phyloP scores from a whole-genome alignment of 2,113 vertebrate species.

The Stictonetta naevosa region DNA sequence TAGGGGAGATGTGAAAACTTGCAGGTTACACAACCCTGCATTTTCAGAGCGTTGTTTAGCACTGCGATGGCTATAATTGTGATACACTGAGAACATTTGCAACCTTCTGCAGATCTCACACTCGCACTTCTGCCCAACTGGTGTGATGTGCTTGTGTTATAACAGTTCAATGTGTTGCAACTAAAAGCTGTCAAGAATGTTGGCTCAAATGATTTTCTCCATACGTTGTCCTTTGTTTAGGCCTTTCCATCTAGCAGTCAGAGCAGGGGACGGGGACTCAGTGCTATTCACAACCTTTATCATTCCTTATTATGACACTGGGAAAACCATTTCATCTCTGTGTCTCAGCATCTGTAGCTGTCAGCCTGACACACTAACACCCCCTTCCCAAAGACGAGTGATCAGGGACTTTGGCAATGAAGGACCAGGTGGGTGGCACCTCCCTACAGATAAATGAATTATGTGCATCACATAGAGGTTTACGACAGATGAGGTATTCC shows the following conservation, averaged over 20 bases:
- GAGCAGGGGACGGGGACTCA: background rate
- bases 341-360: background rate
- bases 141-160: conserved; percentile 32
- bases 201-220: background rate
- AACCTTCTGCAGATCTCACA: conserved; percentile 47
- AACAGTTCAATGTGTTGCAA: background rate
- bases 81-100: conserved; percentile 52
- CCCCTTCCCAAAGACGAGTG: rapidly evolving
- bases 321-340: background rate
- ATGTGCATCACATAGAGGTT: background rate
- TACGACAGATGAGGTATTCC: background rate
- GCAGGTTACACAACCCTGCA: background rate
- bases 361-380: background rate
- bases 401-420: background rate
- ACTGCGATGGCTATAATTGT: conserved; percentile 14
- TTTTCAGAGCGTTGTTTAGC: conserved; percentile 21
- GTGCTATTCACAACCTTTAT: background rate
- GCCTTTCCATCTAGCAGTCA: background rate
- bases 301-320: background rate
- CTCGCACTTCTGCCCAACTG: conserved; percentile 57
- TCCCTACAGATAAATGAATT: background rate
- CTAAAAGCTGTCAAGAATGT: conserved; percentile 43
- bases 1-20: conserved; percentile 21
- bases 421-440: background rate
- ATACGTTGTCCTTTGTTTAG: background rate